Conservation (phyloP, 2,797 vertebrate genomes). For the Anas flavirostris region DNA sequence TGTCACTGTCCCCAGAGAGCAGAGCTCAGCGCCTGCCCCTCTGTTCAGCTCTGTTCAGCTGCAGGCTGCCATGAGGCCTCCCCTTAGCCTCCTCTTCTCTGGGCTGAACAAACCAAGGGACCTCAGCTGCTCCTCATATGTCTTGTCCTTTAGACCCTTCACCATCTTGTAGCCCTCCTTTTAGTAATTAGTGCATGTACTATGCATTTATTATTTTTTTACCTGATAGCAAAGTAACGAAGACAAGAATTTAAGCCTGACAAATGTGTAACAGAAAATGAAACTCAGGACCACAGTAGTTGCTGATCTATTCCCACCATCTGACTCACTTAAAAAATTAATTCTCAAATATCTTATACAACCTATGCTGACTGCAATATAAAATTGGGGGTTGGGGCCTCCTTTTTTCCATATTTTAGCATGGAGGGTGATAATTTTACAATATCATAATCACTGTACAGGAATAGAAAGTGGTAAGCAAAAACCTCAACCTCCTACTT, state of each 20-base stretch:
- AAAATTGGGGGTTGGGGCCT: not conserved
- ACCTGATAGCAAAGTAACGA: not conserved
- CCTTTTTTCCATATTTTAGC: not conserved
- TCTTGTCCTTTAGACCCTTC: too few relatives aligned
- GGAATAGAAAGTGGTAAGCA: not conserved
- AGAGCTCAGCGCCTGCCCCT: too few relatives aligned
- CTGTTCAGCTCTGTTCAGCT: too few relatives aligned
- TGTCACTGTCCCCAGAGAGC: too few relatives aligned
- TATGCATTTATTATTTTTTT: not conserved
- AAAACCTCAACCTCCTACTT: not conserved
- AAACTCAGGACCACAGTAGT: not conserved
- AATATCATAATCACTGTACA: not conserved
- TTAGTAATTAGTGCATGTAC: not conserved
- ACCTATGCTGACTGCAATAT: not conserved
- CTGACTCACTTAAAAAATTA: not conserved
- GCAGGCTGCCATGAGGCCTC: too few relatives aligned
- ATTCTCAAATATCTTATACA: not conserved
- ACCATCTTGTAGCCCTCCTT: too few relatives aligned
- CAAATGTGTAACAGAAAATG: not conserved
- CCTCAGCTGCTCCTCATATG: too few relatives aligned
- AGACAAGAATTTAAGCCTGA: not conserved
- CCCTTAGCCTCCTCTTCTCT: too few relatives aligned
- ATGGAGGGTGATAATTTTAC: not conserved
- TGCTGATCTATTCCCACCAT: not conserved
- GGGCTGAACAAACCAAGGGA: too few relatives aligned